phyloP scores from a whole-genome alignment of 2,113 vertebrate species.

The Python bivittatus region DNA sequence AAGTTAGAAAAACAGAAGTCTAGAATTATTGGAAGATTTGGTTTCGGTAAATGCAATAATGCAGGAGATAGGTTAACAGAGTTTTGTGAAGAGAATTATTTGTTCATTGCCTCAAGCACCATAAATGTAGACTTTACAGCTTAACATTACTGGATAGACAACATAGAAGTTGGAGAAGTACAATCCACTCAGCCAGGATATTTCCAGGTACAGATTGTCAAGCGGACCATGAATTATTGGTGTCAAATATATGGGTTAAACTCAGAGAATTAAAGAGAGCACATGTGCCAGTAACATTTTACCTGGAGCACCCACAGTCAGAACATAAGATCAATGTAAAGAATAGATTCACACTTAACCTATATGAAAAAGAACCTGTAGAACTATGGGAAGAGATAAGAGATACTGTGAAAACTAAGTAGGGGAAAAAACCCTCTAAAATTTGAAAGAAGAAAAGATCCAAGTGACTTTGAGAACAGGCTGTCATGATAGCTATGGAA shows the following conservation, averaged over 20 bases:
- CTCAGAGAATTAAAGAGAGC: not conserved
- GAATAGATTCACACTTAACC: not conserved
- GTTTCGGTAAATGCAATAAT: not conserved
- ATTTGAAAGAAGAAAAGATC: not conserved
- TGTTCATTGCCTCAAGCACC: not conserved
- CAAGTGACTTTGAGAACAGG: not conserved
- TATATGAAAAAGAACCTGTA: not conserved
- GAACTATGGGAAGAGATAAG: not conserved
- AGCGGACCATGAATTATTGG: not conserved
- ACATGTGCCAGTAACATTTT: not conserved
- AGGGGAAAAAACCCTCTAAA: not conserved
- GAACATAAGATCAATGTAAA: not conserved
- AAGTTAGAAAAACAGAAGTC: not conserved
- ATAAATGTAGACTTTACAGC: not conserved
- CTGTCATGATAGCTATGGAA: not conserved
- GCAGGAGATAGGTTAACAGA: not conserved
- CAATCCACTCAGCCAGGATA: not conserved
- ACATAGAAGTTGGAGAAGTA: not conserved
- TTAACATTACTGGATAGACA: not conserved
- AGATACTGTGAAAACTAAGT: not conserved
- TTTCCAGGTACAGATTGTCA: not conserved
- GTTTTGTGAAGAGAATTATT: not conserved
- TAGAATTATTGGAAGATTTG: not conserved
- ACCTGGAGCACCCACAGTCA: not conserved
- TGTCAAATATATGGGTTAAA: not conserved